Evolutionary conservation across 2,113 vertebrate genomes (phyloP), one percentile per base, ranked within the genome.

Genomic region (Girardinichthys multiradiatus): DNA sequence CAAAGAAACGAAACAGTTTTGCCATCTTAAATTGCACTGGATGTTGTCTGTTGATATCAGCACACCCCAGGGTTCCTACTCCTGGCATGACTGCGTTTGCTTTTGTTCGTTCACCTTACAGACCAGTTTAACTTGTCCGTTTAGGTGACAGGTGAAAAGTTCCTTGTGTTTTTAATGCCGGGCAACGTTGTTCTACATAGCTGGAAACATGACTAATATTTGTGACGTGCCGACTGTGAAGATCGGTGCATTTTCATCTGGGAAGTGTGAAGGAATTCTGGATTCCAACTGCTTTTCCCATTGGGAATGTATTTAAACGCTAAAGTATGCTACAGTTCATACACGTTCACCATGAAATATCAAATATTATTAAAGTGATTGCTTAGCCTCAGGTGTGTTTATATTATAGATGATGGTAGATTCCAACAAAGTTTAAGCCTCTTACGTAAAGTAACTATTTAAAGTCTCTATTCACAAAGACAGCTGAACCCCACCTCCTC

Each of bases 111-210:
- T 51, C 35, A n/a, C 26, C 21, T 30, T 28, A 57, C 4, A 67
- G 83, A 85, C 87, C 72, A 24, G 83, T 64, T 29, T 0, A 11
- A 83, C 86, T n/a, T 0, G 89, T 70, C 69, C 1, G 64, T 29
- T 68, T 61, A 9, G 72, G 13, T 67, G 31, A 39, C 35, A 3
- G 30, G 33, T 21, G 5, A 45, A 69, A 29, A 4, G n/a, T 1
- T 12, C 14, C 29, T 4, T 28, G 42, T 63, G 62, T 77, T 8
- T n/a, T 61, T 29, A 45, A 29, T 24, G 30, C 35, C 26, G 0
- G 2, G 26, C 15, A 24, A 2, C 27, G 4, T 57, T 39, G 28
- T 13, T 54, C 68, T 37, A 13, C 29, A 27, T 6, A 24, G 39
- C 9, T 48, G 26, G 57, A 57, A 57, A 6, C 6, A 33, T 33